These are phyloP conservation scores for Ctenopoma multispine DNA, from an alignment of 2,797 vertebrate genomes.

Conservation along the genomic window DNA sequence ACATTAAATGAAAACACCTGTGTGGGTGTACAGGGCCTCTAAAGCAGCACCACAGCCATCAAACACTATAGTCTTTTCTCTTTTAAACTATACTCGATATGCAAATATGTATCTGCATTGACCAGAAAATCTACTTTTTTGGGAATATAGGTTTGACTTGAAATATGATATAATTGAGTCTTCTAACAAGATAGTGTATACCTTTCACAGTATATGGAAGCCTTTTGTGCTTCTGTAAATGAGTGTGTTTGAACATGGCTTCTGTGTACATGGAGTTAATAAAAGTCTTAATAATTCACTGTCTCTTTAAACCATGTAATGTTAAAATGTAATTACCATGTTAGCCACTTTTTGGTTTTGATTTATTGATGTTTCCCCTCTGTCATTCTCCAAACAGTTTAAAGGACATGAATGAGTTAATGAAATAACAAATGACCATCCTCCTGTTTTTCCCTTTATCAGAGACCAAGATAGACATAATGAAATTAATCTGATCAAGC, in stretches of 20 bases:
- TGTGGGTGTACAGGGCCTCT: too few species aligned
- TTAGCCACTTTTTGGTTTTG: too few species aligned
- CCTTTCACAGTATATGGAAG: background rate
- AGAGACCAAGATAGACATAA: background rate
- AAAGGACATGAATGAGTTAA: background rate
- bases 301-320: too few species aligned
- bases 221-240: background rate
- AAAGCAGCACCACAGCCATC: too few species aligned
- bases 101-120: background rate
- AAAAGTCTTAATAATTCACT: too few species aligned
- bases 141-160: background rate
- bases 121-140: background rate
- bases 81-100: too few species aligned
- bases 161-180: background rate
- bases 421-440: slow-evolving; percentile 2
- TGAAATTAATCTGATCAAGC: slow-evolving; percentile 15
- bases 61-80: too few species aligned
- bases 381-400: background rate
- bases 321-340: too few species aligned
- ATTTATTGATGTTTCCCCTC: background rate
- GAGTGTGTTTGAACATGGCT: too few species aligned
- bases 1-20: slow-evolving; percentile 2
- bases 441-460: slow-evolving; percentile 25
- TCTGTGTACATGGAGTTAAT: too few species aligned
- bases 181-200: background rate